These are phyloP conservation scores for Lutjanus campechanus DNA, from an alignment of 2,797 vertebrate species.

Conservation along the genomic window DNA sequence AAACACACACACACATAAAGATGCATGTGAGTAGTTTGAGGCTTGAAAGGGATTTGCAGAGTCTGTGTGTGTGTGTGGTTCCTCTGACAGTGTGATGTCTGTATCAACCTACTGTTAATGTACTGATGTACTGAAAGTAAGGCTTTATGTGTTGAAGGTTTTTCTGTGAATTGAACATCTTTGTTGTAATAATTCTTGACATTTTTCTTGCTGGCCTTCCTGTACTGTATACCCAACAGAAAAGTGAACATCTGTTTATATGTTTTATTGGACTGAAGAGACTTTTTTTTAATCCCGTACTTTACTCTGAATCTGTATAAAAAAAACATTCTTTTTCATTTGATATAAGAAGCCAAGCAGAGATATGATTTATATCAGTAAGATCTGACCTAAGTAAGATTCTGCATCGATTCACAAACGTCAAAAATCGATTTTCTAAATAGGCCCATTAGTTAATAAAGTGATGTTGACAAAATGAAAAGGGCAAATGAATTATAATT, in stretches of 20 bases:
- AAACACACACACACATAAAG: constrained; percentile 20
- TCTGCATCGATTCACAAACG: too few relatives aligned
- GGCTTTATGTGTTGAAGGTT: constrained; percentile 11
- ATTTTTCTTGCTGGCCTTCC: not conserved
- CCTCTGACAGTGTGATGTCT: constrained; percentile 13
- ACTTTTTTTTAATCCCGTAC: not conserved
- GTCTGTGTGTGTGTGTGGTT: constrained; percentile 18
- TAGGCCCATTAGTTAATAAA: too few relatives aligned
- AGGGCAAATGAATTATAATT: too few relatives aligned
- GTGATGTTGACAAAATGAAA: too few relatives aligned
- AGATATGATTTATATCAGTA: not conserved
- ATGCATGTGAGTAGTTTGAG: not conserved
- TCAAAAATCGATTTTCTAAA: too few relatives aligned
- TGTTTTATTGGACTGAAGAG: not conserved
- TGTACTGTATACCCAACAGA: too few relatives aligned
- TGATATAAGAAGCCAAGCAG: not conserved
- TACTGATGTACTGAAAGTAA: not conserved
- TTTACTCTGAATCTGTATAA: not conserved
- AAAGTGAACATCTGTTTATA: not conserved
- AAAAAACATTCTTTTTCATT: not conserved
- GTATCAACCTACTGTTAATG: constrained; percentile 1
- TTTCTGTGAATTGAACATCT: not conserved
- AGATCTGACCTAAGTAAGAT: too few relatives aligned
- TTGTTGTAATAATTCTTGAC: not conserved
- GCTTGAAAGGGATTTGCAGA: not conserved